These are phyloP conservation scores for Drosophila kurseongensis DNA, from an alignment of 1,140 invertebrate genomes.

Conservation along the genomic window DNA sequence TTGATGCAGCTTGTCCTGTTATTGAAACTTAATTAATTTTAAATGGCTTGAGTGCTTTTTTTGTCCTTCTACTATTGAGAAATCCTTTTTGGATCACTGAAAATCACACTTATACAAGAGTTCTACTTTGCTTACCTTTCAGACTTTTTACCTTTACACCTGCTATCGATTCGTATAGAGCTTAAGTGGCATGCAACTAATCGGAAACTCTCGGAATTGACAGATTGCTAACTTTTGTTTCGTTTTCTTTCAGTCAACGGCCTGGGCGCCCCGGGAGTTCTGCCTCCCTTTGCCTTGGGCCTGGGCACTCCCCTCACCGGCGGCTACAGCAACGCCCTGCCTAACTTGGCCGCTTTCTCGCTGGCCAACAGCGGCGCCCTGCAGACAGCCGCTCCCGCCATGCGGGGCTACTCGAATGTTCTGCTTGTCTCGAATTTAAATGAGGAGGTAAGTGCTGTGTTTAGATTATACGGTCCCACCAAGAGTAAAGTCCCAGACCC, in stretches of 20 bases:
- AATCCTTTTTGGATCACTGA: neutral
- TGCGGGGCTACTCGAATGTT: slow-evolving; percentile 91
- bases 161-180: slow-evolving; percentile 72
- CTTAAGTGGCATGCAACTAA: slow-evolving; percentile 66
- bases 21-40: neutral
- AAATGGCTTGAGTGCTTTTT: neutral
- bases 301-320: slow-evolving; percentile 88
- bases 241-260: slow-evolving; percentile 74
- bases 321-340: slow-evolving; percentile 90
- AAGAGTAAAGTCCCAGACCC: no score
- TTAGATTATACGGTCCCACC: neutral
- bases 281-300: slow-evolving; percentile 92
- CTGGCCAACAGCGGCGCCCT: slow-evolving; percentile 87
- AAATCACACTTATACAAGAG: slow-evolving; percentile 6
- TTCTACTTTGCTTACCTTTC: slow-evolving; percentile 22
- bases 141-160: slow-evolving; percentile 58
- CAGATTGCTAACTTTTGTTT: slow-evolving; percentile 20
- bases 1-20: neutral
- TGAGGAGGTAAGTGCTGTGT: slow-evolving; percentile 90
- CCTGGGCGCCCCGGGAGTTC: slow-evolving; percentile 90
- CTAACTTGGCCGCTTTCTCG: slow-evolving; percentile 90
- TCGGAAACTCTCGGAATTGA: neutral
- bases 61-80: neutral
- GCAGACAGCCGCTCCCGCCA: slow-evolving; percentile 87
- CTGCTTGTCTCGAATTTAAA: slow-evolving; percentile 95